These are phyloP conservation scores for Telmatochromis bifrenatus DNA, from an alignment of 2,113 vertebrate genomes.

Conservation along the genomic window DNA sequence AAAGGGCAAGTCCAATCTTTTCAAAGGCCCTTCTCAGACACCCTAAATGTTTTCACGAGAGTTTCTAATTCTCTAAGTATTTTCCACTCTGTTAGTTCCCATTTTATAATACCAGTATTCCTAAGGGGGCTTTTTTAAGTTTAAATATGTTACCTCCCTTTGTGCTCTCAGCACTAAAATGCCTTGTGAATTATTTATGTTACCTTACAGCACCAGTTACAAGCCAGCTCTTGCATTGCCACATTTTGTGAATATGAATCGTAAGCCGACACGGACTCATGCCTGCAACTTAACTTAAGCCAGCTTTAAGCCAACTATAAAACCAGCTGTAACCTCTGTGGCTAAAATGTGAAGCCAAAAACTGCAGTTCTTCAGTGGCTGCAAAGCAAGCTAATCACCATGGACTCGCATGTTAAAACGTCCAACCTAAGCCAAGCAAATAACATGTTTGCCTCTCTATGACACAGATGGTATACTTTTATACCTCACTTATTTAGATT, in stretches of 20 bases:
- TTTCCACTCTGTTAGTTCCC: not conserved
- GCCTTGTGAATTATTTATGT: not conserved
- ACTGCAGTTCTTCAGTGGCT: not conserved
- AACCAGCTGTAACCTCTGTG: not conserved
- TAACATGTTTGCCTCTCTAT: not conserved
- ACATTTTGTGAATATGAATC: not conserved
- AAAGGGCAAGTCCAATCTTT: conserved; percentile 52
- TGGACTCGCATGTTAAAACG: not conserved
- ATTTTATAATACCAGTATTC: not conserved
- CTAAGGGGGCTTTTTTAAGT: not conserved
- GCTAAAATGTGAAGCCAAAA: not conserved
- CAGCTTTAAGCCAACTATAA: not conserved
- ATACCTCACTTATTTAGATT: not conserved
- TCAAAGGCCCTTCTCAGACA: conserved; percentile 1
- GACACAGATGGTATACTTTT: not conserved
- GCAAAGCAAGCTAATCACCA: not conserved
- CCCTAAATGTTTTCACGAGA: not conserved
- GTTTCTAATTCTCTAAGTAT: not conserved
- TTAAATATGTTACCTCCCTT: not conserved
- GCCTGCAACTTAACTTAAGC: not conserved
- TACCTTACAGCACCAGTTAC: not conserved
- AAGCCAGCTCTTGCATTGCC: not conserved
- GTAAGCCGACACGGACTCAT: not conserved
- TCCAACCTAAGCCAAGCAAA: not conserved
- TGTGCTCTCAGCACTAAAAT: not conserved